Evolutionary conservation across 2,797 vertebrate species (phyloP), one percentile per base, ranked within the genome.

Genomic region (Silurus lanzhouensis): DNA sequence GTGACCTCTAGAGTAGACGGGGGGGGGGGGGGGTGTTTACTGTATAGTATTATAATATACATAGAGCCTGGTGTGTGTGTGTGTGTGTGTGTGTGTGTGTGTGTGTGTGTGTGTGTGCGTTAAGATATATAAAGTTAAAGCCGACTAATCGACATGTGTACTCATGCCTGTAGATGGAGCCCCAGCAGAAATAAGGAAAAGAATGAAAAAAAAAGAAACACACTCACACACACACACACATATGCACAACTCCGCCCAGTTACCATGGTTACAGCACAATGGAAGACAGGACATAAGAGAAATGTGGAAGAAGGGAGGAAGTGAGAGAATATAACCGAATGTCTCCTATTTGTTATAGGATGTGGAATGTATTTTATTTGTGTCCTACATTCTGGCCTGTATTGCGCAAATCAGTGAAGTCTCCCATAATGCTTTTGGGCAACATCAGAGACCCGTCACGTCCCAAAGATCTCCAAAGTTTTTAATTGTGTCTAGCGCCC

Each of bases 201-300:
- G 81, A 84, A 5, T 38, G 38, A 46, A 61, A 82, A 87, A 75
- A 87, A 88, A 94, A 93, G 94, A 93, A 17, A 94, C 95, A 94
- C 93, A 94, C 95, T 94, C 93, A 91, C 72, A 27, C 71, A 55
- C 48, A 75, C 57, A n/a, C 76, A 89, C 94, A 93, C 95, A 94
- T 25, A 94, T 94, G 93, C 92, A 91, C 91, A 93, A 92, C 93
- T 91, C 91, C 86, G 78, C 84, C 85, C 55, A 91, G 95, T 96
- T 95, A 81, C 92, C 92, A 94, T 94, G 93, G 95, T 92, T 92
- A 95, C 95, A 91, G 94, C 94, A 96, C 95, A 96, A 96, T 95
- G 94, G 95, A 94, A 94, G 94, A 93, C 94, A 92, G 95, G 95
- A 95, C 93, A 94, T 94, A 94, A 82, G 83, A 86, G 77, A 89